These are phyloP conservation scores for Rhagonycha fulva DNA, from an alignment of 2,888 invertebrate species.

Conservation along the genomic window DNA sequence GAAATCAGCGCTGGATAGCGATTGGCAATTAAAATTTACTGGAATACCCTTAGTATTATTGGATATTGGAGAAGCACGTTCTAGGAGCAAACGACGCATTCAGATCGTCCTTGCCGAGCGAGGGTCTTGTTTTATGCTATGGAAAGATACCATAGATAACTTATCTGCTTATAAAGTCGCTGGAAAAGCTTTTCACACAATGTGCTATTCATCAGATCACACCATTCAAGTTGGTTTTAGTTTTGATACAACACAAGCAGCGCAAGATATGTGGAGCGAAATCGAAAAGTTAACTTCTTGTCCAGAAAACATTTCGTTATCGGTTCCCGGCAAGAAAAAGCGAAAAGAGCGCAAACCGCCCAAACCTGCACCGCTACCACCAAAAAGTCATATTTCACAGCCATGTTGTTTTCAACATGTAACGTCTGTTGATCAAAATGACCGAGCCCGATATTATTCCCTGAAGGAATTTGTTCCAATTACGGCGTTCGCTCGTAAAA, in stretches of 20 bases:
- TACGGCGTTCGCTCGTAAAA: slow-evolving; percentile 33
- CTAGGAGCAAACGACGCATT: slow-evolving; percentile 65
- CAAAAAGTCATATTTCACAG: slow-evolving; percentile 80
- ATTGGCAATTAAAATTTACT: slow-evolving; percentile 76
- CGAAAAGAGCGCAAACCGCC: slow-evolving; percentile 60
- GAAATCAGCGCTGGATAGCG: slow-evolving; percentile 60
- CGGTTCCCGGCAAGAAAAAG: slow-evolving; percentile 58
- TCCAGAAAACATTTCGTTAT: slow-evolving; percentile 78
- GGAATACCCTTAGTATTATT: slow-evolving; percentile 80
- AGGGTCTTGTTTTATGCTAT: slow-evolving; percentile 80
- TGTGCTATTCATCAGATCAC: slow-evolving; percentile 79
- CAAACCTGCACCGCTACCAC: slow-evolving; percentile 67
- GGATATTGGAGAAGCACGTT: slow-evolving; percentile 75
- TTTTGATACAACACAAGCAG: slow-evolving; percentile 75
- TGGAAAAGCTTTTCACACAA: slow-evolving; percentile 78
- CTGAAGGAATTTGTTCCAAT: slow-evolving; percentile 66
- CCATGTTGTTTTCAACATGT: slow-evolving; percentile 87
- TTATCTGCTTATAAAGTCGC: slow-evolving; percentile 73
- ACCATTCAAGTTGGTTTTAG: slow-evolving; percentile 77
- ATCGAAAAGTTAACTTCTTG: slow-evolving; percentile 73
- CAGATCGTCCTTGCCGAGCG: slow-evolving; percentile 53
- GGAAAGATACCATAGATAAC: slow-evolving; percentile 82
- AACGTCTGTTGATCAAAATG: slow-evolving; percentile 73
- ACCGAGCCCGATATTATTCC: slow-evolving; percentile 68
- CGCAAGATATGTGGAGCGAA: slow-evolving; percentile 70